Percentiles rank a stretch among this genome's conserved stretches.
Evolutionary conservation across 2,888 invertebrate species (phyloP).

Genomic region (Drosophila bunnanda): DNA sequence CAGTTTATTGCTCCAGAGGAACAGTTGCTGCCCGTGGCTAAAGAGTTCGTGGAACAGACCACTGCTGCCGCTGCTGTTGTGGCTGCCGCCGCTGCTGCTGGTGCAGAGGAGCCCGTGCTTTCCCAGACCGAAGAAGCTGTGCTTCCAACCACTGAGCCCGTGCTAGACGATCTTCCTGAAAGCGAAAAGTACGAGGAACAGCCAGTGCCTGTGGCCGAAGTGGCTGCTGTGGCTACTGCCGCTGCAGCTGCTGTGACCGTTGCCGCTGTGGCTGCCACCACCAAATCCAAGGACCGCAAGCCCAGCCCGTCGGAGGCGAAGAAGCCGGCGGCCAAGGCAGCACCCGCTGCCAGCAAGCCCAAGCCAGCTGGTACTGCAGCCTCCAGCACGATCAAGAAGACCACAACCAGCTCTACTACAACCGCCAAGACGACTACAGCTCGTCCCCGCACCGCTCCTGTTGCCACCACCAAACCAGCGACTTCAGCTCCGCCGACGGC

Average conservation of each 20-base stretch:
- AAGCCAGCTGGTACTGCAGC: slow-evolving; percentile 41
- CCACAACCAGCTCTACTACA: slow-evolving; percentile 15
- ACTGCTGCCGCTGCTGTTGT: background rate
- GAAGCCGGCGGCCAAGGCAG: slow-evolving; percentile 52
- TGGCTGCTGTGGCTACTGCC: slow-evolving; percentile 29
- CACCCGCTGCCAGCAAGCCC: slow-evolving; percentile 44
- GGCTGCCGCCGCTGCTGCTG: background rate
- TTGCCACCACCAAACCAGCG: slow-evolving; percentile 48
- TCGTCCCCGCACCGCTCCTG: slow-evolving; percentile 76
- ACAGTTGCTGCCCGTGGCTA: slow-evolving; percentile 1
- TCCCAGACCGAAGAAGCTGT: slow-evolving; percentile 3
- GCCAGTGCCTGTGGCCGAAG: slow-evolving; percentile 26
- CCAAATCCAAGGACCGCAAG: slow-evolving; percentile 55
- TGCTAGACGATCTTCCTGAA: slow-evolving; percentile 4
- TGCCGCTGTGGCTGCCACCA: slow-evolving; percentile 29
- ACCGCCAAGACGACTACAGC: slow-evolving; percentile 47
- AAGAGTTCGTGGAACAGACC: slow-evolving; percentile 5
- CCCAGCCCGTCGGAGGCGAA: slow-evolving; percentile 52
- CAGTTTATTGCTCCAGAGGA: slow-evolving; percentile 14
- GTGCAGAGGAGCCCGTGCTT: slow-evolving; percentile 1
- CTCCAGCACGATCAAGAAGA: slow-evolving; percentile 39
- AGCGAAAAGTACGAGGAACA: slow-evolving; percentile 7
- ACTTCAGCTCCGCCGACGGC: slow-evolving; percentile 49
- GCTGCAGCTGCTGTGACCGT: slow-evolving; percentile 44
- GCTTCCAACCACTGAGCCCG: slow-evolving; percentile 4